phyloP scores from a whole-genome alignment of 2,113 vertebrate species.

The Myrmecophaga tridactyla region DNA sequence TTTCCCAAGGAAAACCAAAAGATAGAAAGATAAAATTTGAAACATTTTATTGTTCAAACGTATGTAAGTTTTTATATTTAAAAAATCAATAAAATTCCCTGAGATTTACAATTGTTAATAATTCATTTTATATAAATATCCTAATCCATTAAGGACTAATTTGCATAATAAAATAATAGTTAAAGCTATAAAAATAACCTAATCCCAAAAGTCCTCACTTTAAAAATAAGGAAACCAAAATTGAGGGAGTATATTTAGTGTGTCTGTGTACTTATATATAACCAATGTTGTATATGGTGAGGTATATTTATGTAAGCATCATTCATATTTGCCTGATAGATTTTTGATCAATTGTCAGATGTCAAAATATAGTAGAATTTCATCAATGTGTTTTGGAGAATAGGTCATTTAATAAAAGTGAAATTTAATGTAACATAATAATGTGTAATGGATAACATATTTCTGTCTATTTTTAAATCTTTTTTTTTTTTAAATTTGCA shows the following conservation, averaged over 20 bases:
- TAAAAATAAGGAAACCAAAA: neutral
- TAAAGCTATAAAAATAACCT: neutral
- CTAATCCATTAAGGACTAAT: neutral
- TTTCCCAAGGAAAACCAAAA: neutral
- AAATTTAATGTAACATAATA: neutral
- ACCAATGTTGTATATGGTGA: neutral
- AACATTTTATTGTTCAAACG: neutral
- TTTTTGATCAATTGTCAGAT: neutral
- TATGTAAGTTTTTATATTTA: neutral
- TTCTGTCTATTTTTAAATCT: neutral
- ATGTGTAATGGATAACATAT: neutral
- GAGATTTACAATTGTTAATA: neutral
- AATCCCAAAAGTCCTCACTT: neutral
- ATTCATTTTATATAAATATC: neutral
- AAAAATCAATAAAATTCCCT: neutral
- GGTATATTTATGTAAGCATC: neutral
- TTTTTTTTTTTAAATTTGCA: no score
- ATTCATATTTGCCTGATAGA: neutral
- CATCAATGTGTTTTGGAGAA: neutral
- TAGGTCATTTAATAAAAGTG: neutral
- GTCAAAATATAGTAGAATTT: neutral
- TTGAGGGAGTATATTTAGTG: neutral
- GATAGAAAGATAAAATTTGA: neutral
- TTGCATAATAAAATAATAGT: neutral
- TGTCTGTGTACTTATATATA: neutral